Base-by-base conservation (phyloP, 1,140 invertebrate species). In the Matsumurasca onukii region DNA sequence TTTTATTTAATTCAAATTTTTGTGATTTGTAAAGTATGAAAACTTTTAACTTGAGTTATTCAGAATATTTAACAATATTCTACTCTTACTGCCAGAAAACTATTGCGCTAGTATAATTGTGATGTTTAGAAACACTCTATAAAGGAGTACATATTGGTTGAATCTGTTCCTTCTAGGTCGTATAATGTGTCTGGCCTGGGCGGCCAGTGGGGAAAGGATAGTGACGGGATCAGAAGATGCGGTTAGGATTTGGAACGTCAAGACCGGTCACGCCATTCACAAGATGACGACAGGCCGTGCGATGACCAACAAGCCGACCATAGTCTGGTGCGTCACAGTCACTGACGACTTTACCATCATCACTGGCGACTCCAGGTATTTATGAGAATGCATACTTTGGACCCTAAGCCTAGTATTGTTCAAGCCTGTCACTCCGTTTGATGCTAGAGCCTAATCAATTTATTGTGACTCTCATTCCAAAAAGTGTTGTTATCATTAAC, bases 141-240 rank as follows among this genome's bases (percentile, higher is more conserved):
- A 45, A 45, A 45, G 17, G 34, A 17, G 9, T 45, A 45, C 17
- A 9, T 45, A 12, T 17, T 12, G 17, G 9, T 9, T 34, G 68
- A 24, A 31, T 49, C 64, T 71, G 68, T 31, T 66, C 64, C 71
- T 74, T 67, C 45, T 68, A 86, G 84, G 92, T 17, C 82, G 92
- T 69, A 93, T 97, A 69, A 79, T 97, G 30, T 95, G 91, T 72
- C 84, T 96, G 24, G 91, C 91, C 75, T 98, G 94, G 88, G 88
- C 95, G 75, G 81, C 83, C 24, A 82, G 83, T 29, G 93, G 91
- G 39, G 84, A 89, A 69, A 85, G 88, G 73, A 85, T 98, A 62
- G 90, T 91, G 1, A 93, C 92, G 71, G 95, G 95, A 1, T 93
- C 93, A 1, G 76, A 88, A 5, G 89, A 96, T 77, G 89, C 88